Percentiles rank a stretch among this genome's conserved stretches.
These are phyloP conservation scores for Urosaurus nigricauda DNA, from an alignment of 2,797 vertebrate genomes.

Conservation along the genomic window DNA sequence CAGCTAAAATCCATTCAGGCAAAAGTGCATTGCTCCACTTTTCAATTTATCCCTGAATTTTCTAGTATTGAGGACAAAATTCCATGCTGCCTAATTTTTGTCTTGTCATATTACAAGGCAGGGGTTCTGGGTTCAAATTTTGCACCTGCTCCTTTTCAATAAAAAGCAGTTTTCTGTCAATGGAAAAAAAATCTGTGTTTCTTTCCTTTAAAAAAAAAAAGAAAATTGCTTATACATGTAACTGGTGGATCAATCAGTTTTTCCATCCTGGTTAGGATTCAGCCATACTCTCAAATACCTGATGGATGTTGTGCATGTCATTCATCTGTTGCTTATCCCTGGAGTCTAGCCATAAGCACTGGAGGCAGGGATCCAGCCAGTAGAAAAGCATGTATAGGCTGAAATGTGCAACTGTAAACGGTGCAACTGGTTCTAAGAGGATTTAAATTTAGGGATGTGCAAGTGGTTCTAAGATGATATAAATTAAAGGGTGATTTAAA, in stretches of 20 bases:
- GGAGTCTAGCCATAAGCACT: background rate
- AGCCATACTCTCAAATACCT: background rate
- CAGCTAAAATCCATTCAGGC: background rate
- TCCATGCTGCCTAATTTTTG: slow-evolving; percentile 30
- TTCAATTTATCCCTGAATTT: background rate
- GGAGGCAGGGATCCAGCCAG: background rate
- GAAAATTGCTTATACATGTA: slow-evolving; percentile 27
- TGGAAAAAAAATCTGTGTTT: background rate
- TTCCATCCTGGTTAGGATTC: background rate
- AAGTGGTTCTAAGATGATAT: background rate
- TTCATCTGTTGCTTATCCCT: background rate
- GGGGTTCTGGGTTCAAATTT: slow-evolving; percentile 57
- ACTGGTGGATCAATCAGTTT: background rate
- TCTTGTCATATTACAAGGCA: slow-evolving; percentile 1
- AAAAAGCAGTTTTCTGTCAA: slow-evolving; percentile 43
- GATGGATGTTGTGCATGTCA: background rate
- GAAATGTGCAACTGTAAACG: background rate
- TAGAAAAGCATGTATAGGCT: background rate
- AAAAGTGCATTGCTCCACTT: background rate
- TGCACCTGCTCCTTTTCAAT: slow-evolving; percentile 44
- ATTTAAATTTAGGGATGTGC: background rate
- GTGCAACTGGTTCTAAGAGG: background rate
- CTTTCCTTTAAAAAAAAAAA: slow-evolving; percentile 24
- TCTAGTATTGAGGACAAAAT: slow-evolving; percentile 30
- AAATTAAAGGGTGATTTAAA: no score